Base-by-base conservation (phyloP, 2,797 vertebrate species). In the Botia almorhae region DNA sequence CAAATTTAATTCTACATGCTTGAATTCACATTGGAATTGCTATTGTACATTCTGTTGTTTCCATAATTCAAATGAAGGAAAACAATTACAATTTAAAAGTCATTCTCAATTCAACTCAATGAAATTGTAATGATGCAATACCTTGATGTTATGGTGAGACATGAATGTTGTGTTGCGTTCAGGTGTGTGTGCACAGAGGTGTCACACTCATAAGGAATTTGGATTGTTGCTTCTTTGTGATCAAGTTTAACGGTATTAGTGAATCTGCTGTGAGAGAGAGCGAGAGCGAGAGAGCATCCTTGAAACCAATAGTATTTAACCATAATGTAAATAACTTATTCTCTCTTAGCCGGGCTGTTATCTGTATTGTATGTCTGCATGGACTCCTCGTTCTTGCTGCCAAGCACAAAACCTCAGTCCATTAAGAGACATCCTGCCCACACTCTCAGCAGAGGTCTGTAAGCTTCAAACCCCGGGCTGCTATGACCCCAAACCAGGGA, bases 401-500 rank as follows among this genome's bases (percentile, higher is more conserved):
- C 33, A 55, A 29, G 33, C 1, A 65, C 29, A 72, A 72, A 71
- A 79, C 68, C 68, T 70, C 46, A 61, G 33, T 36, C n/a, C 55
- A 79, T 64, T 55, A 64, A 80, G 48, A 26, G 10, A 65, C 56
- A 73, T 53, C 58, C 29, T 36, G 23, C 29, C 78, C 68, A 73
- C 21, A 43, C 50, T 73, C 21, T 65, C 13, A 50, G 14, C n/a
- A 51, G 12, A 79, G 58, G 60, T 61, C 77, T 71, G 69, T 63
- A 72, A 72, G 61, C 48, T 61, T 55, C 12, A 65, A 39, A 64
- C 58, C 1, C 58, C 36, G 12, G 33, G 13, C 33, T 55, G 61
- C 50, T 48, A 68, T 65, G 26, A 75, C 23, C 43, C 73, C 65
- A 78, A 61, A 78, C 76, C 76, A 69, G 43, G 7, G 39, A 70